Evolutionary conservation across 2,797 vertebrate genomes (phyloP).

Genomic region (Gouania willdenowi): DNA sequence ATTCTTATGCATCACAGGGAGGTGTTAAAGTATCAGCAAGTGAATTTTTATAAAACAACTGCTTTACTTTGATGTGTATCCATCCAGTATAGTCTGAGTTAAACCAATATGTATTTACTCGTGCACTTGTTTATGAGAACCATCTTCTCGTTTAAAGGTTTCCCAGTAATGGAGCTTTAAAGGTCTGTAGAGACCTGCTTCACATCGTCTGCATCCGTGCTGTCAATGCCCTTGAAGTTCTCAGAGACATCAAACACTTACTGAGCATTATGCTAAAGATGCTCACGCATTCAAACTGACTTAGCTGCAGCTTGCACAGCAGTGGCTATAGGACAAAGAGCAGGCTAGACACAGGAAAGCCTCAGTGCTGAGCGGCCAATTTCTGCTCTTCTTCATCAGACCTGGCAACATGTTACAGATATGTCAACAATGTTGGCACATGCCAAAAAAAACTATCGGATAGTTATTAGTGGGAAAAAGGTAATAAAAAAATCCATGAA

Average conservation of each 20-base stretch:
- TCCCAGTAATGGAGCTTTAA: conserved; percentile 45
- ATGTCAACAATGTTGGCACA: conserved; percentile 10
- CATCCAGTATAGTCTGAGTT: not conserved
- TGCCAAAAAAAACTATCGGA: conserved; percentile 6
- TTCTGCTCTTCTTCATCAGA: conserved; percentile 20
- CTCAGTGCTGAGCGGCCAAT: conserved; percentile 18
- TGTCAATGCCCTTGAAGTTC: conserved; percentile 52
- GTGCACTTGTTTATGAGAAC: conserved; percentile 26
- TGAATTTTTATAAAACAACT: not conserved
- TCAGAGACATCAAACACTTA: conserved; percentile 53
- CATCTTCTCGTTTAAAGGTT: conserved; percentile 12
- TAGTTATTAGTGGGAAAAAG: conserved; percentile 31
- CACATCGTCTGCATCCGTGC: conserved; percentile 31
- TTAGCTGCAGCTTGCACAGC: conserved; percentile 15
- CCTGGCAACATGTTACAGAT: conserved; percentile 9
- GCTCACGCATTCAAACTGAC: conserved; percentile 21
- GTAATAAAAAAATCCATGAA: conserved; percentile 9
- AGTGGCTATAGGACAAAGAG: conserved; percentile 1
- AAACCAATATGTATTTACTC: conserved; percentile 34
- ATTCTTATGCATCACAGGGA: conserved; percentile 13
- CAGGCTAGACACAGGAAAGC: conserved; percentile 12
- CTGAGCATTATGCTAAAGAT: conserved; percentile 53
- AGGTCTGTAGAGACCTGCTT: conserved; percentile 31
- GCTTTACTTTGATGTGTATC: not conserved
- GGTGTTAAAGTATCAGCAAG: conserved; percentile 23